Percentiles rank a stretch among this genome's conserved stretches.
Conservation (phyloP, 2,797 vertebrate species). For the Otolemur crassicaudatus region DNA sequence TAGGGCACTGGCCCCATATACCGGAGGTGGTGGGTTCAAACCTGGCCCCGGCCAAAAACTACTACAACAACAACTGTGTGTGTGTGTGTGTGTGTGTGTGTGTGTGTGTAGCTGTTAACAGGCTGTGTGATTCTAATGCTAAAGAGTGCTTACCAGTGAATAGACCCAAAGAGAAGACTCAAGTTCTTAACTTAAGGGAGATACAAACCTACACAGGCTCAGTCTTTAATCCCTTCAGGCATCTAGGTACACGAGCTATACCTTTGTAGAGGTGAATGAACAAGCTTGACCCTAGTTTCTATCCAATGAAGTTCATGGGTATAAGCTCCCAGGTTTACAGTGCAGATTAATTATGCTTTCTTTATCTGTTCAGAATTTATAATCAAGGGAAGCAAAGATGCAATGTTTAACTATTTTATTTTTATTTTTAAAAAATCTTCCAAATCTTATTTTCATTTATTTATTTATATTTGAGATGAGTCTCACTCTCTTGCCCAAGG, state of each 20-base stretch:
- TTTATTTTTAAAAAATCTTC: no score
- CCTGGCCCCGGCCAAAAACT: no score
- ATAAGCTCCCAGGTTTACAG: neutral
- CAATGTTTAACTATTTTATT: neutral
- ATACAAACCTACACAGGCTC: neutral
- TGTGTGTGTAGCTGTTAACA: neutral
- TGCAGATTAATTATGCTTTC: neutral
- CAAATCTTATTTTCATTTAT: no score
- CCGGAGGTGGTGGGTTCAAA: no score
- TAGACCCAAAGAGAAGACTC: neutral
- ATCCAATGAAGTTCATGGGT: neutral
- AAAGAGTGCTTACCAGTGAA: neutral
- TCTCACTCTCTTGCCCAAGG: no score
- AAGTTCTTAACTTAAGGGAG: neutral
- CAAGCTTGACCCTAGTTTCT: neutral
- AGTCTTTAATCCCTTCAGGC: neutral
- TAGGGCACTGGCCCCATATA: no score
- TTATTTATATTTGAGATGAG: no score
- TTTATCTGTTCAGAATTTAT: conserved; percentile 32
- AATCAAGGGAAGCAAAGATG: conserved; percentile 14
- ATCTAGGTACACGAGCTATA: neutral
- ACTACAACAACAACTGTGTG: no score
- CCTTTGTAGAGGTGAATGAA: neutral
- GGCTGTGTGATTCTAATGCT: neutral
- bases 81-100: no score